These are phyloP conservation scores for Otolemur crassicaudatus DNA, from an alignment of 2,797 vertebrate species.

Conservation along the genomic window DNA sequence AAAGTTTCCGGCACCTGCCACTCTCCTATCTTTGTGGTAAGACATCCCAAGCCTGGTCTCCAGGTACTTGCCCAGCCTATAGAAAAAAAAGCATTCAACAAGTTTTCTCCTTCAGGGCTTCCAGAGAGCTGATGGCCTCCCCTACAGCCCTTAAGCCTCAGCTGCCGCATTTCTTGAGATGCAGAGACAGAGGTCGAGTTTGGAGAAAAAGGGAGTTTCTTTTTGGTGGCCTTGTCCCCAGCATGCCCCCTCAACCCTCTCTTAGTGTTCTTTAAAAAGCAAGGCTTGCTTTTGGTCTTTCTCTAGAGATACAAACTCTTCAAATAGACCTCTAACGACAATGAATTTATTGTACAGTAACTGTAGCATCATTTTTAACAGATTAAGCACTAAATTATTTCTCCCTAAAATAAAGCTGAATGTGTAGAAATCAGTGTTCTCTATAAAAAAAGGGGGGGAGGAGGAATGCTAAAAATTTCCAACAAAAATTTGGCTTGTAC, in stretches of 20 bases:
- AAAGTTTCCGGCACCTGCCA: neutral
- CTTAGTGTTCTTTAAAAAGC: neutral
- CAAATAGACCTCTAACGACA: neutral
- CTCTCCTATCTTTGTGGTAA: neutral
- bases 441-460: neutral
- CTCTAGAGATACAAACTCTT: neutral
- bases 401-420: slow-evolving; percentile 42
- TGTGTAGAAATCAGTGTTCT: neutral
- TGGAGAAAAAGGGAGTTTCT: neutral
- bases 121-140: neutral
- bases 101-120: neutral
- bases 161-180: neutral
- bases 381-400: neutral
- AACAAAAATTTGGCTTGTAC: neutral
- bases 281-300: neutral
- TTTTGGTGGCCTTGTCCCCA: neutral
- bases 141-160: neutral
- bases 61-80: neutral
- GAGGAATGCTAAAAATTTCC: slow-evolving; percentile 41
- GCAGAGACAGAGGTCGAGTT: neutral
- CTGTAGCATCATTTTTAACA: slow-evolving; percentile 5
- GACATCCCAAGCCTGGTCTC: neutral
- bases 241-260: neutral
- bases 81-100: neutral
- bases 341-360: neutral